Evolutionary conservation across 30 jellyfish, hydroid and myxozoan species (phyloP).

Genomic region (Aurelia aurita complex sp. Pacific): DNA sequence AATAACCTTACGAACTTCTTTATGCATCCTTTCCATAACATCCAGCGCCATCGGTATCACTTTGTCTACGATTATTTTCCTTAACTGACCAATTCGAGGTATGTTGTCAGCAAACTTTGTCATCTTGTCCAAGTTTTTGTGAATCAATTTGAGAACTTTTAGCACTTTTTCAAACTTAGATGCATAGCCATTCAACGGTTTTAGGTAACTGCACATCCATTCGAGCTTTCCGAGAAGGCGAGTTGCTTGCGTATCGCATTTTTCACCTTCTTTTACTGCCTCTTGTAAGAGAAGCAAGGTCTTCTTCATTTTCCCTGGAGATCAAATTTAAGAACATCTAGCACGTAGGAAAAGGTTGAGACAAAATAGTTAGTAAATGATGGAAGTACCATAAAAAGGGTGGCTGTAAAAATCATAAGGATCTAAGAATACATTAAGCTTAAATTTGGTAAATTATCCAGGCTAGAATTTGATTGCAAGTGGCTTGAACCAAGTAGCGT

Average conservation of each 20-base stretch:
- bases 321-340: too few relatives aligned
- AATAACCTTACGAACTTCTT: constrained; percentile 1
- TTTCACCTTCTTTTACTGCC: constrained; percentile 10
- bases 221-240: not conserved
- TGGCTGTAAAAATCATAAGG: too few relatives aligned
- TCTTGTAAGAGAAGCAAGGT: not conserved
- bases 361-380: too few relatives aligned
- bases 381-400: too few relatives aligned
- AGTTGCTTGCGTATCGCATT: constrained; percentile 3
- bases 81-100: constrained; percentile 1
- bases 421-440: too few relatives aligned
- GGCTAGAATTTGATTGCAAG: too few relatives aligned
- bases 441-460: too few relatives aligned
- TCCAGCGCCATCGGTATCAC: constrained; percentile 13
- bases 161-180: not conserved
- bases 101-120: constrained; percentile 24
- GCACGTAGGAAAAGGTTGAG: too few relatives aligned
- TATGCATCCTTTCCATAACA: constrained; percentile 1
- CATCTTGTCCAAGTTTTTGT: constrained; percentile 5
- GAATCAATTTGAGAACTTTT: not conserved
- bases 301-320: too few relatives aligned
- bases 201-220: not conserved
- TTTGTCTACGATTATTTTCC: constrained; percentile 8
- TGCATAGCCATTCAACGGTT: constrained; percentile 22
- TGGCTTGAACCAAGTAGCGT: too few relatives aligned